These are phyloP conservation scores for Proisotoma minuta DNA, from an alignment of 2,888 invertebrate genomes.

Conservation along the genomic window DNA sequence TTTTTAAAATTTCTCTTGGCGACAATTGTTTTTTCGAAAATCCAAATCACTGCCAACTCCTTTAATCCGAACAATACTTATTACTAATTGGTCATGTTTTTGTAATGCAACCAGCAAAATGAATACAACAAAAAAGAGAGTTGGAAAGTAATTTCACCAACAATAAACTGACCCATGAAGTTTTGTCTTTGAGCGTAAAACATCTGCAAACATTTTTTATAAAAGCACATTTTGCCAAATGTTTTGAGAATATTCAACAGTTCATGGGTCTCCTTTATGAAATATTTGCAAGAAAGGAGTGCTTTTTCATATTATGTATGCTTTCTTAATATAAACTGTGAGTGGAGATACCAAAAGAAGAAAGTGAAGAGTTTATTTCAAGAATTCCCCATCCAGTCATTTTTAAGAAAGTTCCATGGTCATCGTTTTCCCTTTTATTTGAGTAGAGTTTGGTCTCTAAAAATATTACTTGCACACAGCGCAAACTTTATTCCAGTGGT, in stretches of 20 bases:
- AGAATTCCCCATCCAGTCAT: background rate
- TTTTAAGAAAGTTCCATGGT: background rate
- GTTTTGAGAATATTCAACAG: too few relatives aligned
- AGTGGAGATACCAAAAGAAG: background rate
- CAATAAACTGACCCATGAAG: too few relatives aligned
- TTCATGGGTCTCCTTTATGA: too few relatives aligned
- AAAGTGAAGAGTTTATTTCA: background rate
- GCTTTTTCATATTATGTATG: background rate
- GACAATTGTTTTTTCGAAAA: background rate
- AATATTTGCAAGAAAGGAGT: background rate
- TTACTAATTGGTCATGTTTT: too few relatives aligned
- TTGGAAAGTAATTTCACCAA: too few relatives aligned
- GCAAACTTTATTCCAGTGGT: background rate
- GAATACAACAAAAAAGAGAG: too few relatives aligned
- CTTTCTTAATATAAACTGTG: background rate
- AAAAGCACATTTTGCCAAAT: too few relatives aligned
- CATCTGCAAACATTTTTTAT: too few relatives aligned
- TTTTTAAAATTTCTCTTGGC: background rate
- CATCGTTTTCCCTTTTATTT: conserved; percentile 8
- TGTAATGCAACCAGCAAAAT: too few relatives aligned
- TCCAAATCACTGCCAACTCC: too few relatives aligned
- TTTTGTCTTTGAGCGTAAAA: too few relatives aligned
- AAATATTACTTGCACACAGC: background rate
- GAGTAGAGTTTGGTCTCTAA: background rate
- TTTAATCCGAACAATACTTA: too few relatives aligned